Evolutionary conservation across 2,888 invertebrate species (phyloP).

Genomic region (Meteorus colon): DNA sequence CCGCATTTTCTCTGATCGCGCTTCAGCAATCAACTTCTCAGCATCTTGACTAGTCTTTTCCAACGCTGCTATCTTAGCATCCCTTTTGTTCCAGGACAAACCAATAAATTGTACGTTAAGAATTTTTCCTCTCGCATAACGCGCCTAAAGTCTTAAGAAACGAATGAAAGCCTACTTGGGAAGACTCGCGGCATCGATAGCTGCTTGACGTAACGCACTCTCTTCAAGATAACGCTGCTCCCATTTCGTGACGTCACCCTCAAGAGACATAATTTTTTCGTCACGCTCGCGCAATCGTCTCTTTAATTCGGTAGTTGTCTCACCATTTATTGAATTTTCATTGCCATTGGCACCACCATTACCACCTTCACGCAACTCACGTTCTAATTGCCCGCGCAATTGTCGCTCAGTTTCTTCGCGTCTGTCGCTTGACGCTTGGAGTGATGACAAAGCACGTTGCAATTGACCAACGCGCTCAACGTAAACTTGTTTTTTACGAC

Average conservation of each 20-base stretch:
- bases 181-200: slow-evolving; percentile 83
- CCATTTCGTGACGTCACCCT: slow-evolving; percentile 89
- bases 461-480: slow-evolving; percentile 89
- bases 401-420: slow-evolving; percentile 90
- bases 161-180: slow-evolving; percentile 64
- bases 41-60: slow-evolving; percentile 89
- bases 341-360: slow-evolving; percentile 66
- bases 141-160: neutral
- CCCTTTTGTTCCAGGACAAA: slow-evolving; percentile 63
- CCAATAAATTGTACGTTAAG: neutral
- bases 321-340: slow-evolving; percentile 73
- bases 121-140: neutral
- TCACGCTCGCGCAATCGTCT: slow-evolving; percentile 81
- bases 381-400: slow-evolving; percentile 88
- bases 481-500: slow-evolving; percentile 88
- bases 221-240: slow-evolving; percentile 90
- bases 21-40: slow-evolving; percentile 89
- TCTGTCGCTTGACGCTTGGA: slow-evolving; percentile 89
- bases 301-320: slow-evolving; percentile 79
- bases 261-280: slow-evolving; percentile 82
- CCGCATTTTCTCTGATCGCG: slow-evolving; percentile 87
- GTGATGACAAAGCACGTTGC: slow-evolving; percentile 85
- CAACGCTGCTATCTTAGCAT: slow-evolving; percentile 88
- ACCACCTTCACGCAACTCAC: slow-evolving; percentile 81
- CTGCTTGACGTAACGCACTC: slow-evolving; percentile 85